phyloP scores from a whole-genome alignment of 2,888 invertebrate genomes.

The Pecten maximus region DNA sequence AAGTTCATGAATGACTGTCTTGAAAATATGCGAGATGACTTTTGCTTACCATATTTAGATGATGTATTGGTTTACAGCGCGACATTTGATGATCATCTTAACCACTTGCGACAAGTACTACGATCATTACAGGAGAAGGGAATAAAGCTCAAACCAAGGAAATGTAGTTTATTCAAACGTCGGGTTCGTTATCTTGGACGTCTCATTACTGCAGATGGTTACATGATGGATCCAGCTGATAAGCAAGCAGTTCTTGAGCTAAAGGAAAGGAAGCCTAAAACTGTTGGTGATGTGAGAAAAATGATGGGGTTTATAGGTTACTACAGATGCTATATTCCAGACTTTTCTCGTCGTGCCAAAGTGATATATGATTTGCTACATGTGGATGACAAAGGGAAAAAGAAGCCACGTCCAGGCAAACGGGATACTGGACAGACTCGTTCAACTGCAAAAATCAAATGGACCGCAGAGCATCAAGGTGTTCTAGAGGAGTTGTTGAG shows the following conservation, averaged over 20 bases:
- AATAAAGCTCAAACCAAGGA: slow-evolving; percentile 57
- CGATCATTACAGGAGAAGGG: slow-evolving; percentile 46
- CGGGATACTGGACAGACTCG: background rate
- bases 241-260: slow-evolving; percentile 44
- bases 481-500: slow-evolving; percentile 46
- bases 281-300: slow-evolving; percentile 53
- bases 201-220: slow-evolving; percentile 53
- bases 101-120: slow-evolving; percentile 47
- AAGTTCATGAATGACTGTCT: slow-evolving; percentile 48
- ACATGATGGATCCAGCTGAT: slow-evolving; percentile 51
- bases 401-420: background rate
- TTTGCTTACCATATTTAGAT: slow-evolving; percentile 53
- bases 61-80: slow-evolving; percentile 45
- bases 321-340: slow-evolving; percentile 53
- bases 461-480: slow-evolving; percentile 43
- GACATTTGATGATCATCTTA: slow-evolving; percentile 46
- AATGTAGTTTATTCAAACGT: slow-evolving; percentile 52
- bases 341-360: slow-evolving; percentile 47
- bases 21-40: slow-evolving; percentile 45
- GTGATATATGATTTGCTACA: slow-evolving; percentile 45
- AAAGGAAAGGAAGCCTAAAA: slow-evolving; percentile 49
- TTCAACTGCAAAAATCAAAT: slow-evolving; percentile 26
- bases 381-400: background rate
- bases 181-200: slow-evolving; percentile 58
- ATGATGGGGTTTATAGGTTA: slow-evolving; percentile 53